Percentiles rank a stretch among this genome's conserved stretches.
These are phyloP conservation scores for Gerris lacustris DNA, from an alignment of 2,888 invertebrate genomes.

Conservation along the genomic window DNA sequence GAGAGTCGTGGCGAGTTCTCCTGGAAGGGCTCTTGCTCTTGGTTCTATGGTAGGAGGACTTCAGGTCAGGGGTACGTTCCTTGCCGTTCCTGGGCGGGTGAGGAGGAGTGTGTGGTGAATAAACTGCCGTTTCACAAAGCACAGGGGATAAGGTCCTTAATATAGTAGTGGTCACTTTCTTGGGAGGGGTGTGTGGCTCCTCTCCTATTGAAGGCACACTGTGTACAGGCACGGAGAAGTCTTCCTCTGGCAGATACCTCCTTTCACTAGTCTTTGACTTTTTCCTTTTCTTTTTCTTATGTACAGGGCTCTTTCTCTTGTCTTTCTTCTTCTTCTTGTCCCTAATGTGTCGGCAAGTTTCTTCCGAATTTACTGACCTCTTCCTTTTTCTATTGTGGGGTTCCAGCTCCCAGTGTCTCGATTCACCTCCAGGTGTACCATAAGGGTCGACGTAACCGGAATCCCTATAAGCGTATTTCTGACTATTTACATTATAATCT, in stretches of 20 bases:
- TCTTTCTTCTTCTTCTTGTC: conserved; percentile 24
- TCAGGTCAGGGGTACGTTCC: conserved; percentile 6
- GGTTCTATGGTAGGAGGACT: not conserved
- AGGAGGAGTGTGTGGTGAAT: conserved; percentile 26
- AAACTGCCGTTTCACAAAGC: not conserved
- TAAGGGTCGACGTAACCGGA: conserved; percentile 1
- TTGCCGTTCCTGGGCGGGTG: conserved; percentile 18
- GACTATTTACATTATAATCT: conserved; percentile 13
- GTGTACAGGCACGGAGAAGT: conserved; percentile 5
- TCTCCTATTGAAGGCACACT: conserved; percentile 9
- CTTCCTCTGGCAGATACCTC: conserved; percentile 8
- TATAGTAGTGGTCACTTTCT: not conserved
- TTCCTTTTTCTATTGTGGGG: conserved; percentile 10
- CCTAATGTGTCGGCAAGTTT: conserved; percentile 14
- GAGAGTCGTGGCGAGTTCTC: conserved; percentile 21
- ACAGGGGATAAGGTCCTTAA: conserved; percentile 10
- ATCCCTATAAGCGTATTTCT: conserved; percentile 2
- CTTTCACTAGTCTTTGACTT: conserved; percentile 22
- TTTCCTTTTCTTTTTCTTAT: conserved; percentile 25
- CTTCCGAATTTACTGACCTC: not conserved
- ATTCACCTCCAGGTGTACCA: conserved; percentile 15
- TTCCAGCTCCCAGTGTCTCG: conserved; percentile 20
- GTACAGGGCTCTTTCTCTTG: conserved; percentile 22
- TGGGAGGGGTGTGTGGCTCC: conserved; percentile 7
- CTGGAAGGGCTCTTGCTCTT: not conserved